Percentiles rank a stretch among this genome's conserved stretches.
Conservation (phyloP, 2,888 invertebrate genomes). For the Digitonthophagus gazella region DNA sequence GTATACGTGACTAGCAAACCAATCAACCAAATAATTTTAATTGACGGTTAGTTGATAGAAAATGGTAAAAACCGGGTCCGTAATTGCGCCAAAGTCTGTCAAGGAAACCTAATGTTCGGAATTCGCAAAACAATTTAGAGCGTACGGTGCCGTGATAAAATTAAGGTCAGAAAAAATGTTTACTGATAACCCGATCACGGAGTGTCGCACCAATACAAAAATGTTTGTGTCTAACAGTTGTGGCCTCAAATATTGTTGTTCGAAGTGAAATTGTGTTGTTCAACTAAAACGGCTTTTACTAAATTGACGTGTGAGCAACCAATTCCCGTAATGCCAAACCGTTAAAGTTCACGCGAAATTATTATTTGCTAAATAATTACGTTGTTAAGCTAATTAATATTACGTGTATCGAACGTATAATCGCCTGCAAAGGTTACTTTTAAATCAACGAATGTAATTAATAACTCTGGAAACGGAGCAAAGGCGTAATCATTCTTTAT, state of each 20-base stretch:
- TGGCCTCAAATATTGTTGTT: background rate
- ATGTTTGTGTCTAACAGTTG: background rate
- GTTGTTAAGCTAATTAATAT: background rate
- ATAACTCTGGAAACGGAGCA: background rate
- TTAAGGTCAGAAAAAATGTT: background rate
- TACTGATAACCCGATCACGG: background rate
- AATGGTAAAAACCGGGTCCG: background rate
- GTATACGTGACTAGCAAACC: too few species aligned
- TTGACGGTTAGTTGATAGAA: background rate
- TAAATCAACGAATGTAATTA: background rate
- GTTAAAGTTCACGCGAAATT: background rate
- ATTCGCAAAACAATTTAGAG: background rate
- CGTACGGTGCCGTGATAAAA: background rate
- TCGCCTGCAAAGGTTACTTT: background rate
- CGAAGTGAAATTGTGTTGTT: too few species aligned
- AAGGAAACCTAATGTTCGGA: background rate
- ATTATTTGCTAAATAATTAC: background rate
- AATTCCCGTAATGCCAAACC: background rate
- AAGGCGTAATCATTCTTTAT: too few species aligned
- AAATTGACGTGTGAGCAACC: too few species aligned
- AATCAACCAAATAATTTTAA: background rate
- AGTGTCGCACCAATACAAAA: background rate
- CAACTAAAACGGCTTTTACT: too few species aligned
- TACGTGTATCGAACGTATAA: background rate
- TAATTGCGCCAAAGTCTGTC: background rate